These are phyloP conservation scores for Philantomba maxwellii DNA, from an alignment of 2,113 vertebrate species.

Conservation along the genomic window DNA sequence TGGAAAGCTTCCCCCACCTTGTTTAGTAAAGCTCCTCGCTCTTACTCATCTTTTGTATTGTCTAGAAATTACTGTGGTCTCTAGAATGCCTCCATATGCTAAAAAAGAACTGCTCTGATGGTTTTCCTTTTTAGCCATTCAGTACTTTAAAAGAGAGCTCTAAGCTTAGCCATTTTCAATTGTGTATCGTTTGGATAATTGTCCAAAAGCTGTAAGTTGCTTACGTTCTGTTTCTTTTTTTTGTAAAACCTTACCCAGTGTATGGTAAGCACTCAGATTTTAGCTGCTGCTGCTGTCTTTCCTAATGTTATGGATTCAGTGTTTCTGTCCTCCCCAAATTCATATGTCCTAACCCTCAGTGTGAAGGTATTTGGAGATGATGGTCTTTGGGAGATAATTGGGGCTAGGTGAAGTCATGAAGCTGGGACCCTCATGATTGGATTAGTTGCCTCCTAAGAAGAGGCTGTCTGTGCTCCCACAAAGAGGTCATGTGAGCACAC, in stretches of 20 bases:
- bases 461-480: not conserved
- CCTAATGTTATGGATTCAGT: not conserved
- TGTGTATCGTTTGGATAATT: not conserved
- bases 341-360: not conserved
- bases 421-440: not conserved
- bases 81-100: not conserved
- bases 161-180: not conserved
- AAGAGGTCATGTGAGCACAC: not conserved
- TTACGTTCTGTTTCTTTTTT: not conserved
- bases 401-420: not conserved
- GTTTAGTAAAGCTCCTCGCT: not conserved
- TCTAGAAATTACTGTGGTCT: not conserved
- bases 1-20: not conserved
- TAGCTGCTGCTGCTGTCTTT: not conserved
- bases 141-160: not conserved
- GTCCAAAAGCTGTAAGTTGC: not conserved
- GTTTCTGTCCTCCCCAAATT: not conserved
- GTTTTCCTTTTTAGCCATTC: not conserved
- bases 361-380: not conserved
- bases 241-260: not conserved
- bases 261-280: not conserved
- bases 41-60: not conserved
- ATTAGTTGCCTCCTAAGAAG: not conserved
- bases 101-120: not conserved
- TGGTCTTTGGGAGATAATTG: not conserved